Conservation (phyloP, 2,888 invertebrate genomes). For the Lithophane semibrunnea region DNA sequence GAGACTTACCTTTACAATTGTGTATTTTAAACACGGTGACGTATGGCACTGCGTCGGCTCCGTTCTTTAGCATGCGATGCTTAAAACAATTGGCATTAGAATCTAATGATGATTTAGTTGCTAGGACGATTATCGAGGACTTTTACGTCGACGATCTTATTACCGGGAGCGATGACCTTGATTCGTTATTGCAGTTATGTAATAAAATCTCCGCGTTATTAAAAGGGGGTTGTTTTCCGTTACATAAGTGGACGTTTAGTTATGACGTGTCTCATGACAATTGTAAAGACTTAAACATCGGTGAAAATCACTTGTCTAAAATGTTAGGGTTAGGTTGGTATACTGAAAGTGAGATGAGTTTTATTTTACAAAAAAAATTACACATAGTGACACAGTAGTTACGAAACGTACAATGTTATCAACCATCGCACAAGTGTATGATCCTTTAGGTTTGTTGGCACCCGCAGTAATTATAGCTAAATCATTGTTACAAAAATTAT, state of each 20-base stretch:
- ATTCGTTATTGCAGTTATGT: constrained; percentile 12
- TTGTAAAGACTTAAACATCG: neutral
- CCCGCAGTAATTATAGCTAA: neutral
- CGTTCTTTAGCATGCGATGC: constrained; percentile 26
- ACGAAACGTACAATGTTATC: constrained; percentile 2
- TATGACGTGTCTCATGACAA: neutral
- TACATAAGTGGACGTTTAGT: neutral
- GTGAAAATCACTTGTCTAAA: neutral
- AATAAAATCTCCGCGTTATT: constrained; percentile 11
- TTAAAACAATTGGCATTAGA: neutral
- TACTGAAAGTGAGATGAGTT: neutral
- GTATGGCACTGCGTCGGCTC: constrained; percentile 16
- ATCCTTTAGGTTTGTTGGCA: neutral
- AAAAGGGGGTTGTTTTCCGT: neutral
- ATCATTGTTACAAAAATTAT: constrained; percentile 2
- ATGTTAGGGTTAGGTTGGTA: neutral
- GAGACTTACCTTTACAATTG: constrained; percentile 11
- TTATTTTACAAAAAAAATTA: neutral
- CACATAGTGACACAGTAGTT: neutral
- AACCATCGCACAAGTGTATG: neutral
- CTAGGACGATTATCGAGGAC: constrained; percentile 12
- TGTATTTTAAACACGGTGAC: constrained; percentile 10
- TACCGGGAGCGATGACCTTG: neutral
- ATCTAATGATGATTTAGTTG: constrained; percentile 9
- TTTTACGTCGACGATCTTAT: constrained; percentile 23